These are phyloP conservation scores for Ophonus ardosiacus DNA, from an alignment of 2,888 invertebrate genomes.

Conservation along the genomic window DNA sequence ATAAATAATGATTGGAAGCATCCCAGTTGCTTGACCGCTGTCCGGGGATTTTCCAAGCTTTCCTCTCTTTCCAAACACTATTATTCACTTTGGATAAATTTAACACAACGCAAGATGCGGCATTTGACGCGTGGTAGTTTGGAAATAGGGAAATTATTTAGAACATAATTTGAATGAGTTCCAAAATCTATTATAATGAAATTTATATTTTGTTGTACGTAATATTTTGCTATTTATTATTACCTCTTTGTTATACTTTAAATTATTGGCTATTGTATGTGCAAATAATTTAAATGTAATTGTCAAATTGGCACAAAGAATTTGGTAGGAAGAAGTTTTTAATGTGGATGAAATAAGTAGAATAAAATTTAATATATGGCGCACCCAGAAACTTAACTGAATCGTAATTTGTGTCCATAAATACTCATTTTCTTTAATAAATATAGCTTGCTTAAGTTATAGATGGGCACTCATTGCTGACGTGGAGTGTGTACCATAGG, in stretches of 20 bases:
- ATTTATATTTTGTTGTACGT: not conserved
- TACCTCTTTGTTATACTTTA: not conserved
- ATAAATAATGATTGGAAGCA: slow-evolving; percentile 32
- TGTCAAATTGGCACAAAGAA: not conserved
- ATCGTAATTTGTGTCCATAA: too few relatives aligned
- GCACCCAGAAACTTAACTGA: too few relatives aligned
- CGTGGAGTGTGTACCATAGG: too few relatives aligned
- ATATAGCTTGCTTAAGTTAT: too few relatives aligned
- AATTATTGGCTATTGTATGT: not conserved
- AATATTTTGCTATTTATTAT: not conserved
- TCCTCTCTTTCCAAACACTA: slow-evolving; percentile 30
- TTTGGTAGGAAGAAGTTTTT: not conserved
- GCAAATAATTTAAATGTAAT: not conserved
- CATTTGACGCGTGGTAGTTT: not conserved
- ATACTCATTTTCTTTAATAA: too few relatives aligned
- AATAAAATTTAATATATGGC: not conserved
- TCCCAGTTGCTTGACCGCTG: slow-evolving; percentile 35
- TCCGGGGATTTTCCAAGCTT: slow-evolving; percentile 27
- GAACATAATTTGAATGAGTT: not conserved
- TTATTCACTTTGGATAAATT: slow-evolving; percentile 30
- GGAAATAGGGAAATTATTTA: not conserved
- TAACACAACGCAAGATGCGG: not conserved
- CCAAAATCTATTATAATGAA: not conserved
- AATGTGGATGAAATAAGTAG: not conserved
- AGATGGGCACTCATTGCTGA: too few relatives aligned